These are phyloP conservation scores for Gopherus flavomarginatus DNA, from an alignment of 2,113 vertebrate genomes.

Conservation along the genomic window DNA sequence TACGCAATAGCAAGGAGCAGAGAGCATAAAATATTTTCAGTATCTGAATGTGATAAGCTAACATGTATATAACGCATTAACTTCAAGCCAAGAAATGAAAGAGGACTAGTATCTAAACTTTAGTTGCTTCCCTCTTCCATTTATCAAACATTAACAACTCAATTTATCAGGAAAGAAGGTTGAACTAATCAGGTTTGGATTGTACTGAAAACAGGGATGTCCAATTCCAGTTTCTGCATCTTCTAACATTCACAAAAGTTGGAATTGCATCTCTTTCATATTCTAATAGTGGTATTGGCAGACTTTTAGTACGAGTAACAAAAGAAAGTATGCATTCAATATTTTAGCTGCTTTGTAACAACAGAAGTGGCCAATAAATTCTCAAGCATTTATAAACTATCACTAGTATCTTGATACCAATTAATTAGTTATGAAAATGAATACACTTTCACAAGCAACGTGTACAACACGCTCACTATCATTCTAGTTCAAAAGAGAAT, in stretches of 20 bases:
- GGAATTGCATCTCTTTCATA: no score
- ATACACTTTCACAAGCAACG: background rate
- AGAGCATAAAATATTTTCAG: background rate
- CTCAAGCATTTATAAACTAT: background rate
- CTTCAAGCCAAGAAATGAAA: background rate
- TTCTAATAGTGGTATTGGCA: no score
- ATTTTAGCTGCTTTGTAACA: background rate
- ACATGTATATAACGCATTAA: background rate
- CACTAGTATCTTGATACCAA: background rate
- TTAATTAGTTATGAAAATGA: accelerated
- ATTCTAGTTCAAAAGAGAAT: background rate
- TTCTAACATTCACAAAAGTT: background rate
- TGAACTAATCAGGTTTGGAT: background rate
- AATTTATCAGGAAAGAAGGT: background rate
- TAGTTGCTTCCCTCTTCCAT: background rate
- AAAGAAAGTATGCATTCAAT: background rate
- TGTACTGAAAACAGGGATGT: background rate
- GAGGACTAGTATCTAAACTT: background rate
- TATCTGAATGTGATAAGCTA: background rate
- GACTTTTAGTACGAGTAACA: background rate
- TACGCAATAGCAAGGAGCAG: background rate
- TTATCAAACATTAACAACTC: background rate
- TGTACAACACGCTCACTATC: background rate
- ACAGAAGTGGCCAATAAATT: background rate
- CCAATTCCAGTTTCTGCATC: background rate